Conservation (phyloP, 2,888 invertebrate species). For the Toxonevra muliebris region DNA sequence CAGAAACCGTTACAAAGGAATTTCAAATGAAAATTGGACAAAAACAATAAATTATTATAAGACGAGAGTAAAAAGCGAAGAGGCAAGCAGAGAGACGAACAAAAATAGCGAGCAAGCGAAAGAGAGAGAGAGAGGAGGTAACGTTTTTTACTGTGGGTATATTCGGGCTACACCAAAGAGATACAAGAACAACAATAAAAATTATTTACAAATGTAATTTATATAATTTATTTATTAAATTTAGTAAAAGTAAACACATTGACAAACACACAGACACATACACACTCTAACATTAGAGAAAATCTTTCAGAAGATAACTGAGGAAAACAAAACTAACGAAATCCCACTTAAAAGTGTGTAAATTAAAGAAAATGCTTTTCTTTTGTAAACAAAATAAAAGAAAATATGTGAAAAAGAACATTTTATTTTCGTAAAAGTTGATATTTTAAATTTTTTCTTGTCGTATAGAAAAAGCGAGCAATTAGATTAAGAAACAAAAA, state of each 20-base stretch:
- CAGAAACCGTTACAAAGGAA: background rate
- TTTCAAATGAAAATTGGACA: constrained; percentile 17
- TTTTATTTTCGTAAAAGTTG: constrained; percentile 13
- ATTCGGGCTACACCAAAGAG: no score
- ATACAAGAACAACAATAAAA: no score
- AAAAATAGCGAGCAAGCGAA: background rate
- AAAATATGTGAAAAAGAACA: no score
- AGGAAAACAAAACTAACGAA: constrained; percentile 13
- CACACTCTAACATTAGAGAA: constrained; percentile 23
- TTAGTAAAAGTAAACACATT: constrained; percentile 27
- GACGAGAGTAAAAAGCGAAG: background rate
- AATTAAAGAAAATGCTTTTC: constrained; percentile 14
- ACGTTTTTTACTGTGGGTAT: no score
- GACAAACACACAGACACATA: constrained; percentile 27
- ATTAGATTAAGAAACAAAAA: constrained; percentile 20
- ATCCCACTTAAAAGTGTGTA: constrained; percentile 14
- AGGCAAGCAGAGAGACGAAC: no score
- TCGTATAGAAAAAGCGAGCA: constrained; percentile 18
- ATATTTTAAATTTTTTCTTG: constrained; percentile 20
- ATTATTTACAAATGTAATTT: background rate
- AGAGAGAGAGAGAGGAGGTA: background rate
- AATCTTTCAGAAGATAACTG: constrained; percentile 31
- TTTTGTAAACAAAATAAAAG: constrained; percentile 14
- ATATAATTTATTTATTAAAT: constrained; percentile 6
- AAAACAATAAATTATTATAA: constrained; percentile 26